Evolutionary conservation across 1,140 invertebrate genomes (phyloP).

Genomic region (Heliothis subflexa): DNA sequence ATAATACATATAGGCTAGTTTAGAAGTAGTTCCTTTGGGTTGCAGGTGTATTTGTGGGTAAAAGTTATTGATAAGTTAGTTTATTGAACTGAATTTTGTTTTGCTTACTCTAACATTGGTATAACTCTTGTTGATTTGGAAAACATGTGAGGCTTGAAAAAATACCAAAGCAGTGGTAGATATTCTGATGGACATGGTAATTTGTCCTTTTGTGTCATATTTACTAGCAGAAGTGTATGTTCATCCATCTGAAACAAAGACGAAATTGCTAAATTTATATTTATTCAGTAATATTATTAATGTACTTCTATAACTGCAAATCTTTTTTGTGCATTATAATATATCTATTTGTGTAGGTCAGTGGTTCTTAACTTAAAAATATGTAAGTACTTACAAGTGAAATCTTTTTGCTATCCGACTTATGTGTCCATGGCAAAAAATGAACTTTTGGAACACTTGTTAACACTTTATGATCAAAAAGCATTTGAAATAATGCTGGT

Average conservation of each 20-base stretch:
- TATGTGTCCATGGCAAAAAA: slow-evolving; percentile 85
- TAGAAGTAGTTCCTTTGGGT: too few relatives aligned
- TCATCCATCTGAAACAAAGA: slow-evolving; percentile 79
- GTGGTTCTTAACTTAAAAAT: background rate
- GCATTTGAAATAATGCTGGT: slow-evolving; percentile 87
- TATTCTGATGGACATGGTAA: slow-evolving; percentile 83
- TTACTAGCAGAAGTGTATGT: slow-evolving; percentile 86
- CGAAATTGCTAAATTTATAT: background rate
- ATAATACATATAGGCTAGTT: too few relatives aligned
- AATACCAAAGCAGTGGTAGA: slow-evolving; percentile 87
- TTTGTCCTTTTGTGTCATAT: slow-evolving; percentile 85
- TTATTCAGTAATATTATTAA: too few relatives aligned
- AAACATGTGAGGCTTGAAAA: slow-evolving; percentile 87
- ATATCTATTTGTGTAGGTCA: too few relatives aligned
- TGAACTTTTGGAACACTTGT: slow-evolving; percentile 85
- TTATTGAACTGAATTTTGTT: slow-evolving; percentile 25
- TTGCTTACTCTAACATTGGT: slow-evolving; percentile 87
- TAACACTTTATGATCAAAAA: slow-evolving; percentile 86
- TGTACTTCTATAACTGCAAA: too few relatives aligned
- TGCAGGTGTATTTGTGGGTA: too few relatives aligned
- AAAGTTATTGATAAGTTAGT: too few relatives aligned
- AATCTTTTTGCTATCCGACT: slow-evolving; percentile 60
- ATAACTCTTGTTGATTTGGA: slow-evolving; percentile 87
- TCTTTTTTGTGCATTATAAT: too few relatives aligned
- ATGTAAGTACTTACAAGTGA: slow-evolving; percentile 71